phyloP scores from a whole-genome alignment of 2,888 invertebrate genomes.

The Metalampra italica region DNA sequence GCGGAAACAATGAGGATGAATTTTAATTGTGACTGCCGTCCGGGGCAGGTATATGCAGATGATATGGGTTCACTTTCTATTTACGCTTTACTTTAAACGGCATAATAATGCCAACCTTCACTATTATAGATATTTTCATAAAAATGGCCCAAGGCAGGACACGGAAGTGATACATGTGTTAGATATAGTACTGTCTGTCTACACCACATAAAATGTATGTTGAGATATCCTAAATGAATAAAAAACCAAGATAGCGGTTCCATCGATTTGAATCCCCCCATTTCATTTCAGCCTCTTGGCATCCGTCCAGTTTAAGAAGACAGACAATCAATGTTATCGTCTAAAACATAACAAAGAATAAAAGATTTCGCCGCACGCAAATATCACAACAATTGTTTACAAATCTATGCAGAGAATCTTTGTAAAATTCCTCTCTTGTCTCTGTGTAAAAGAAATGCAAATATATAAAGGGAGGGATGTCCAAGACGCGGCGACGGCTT shows the following conservation, averaged over 20 bases:
- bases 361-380: conserved; percentile 9
- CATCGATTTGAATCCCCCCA: no score
- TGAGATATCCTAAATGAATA: no score
- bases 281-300: no score
- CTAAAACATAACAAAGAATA: not conserved
- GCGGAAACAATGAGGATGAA: conserved; percentile 38
- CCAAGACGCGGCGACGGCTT: conserved; percentile 26
- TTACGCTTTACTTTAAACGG: not conserved
- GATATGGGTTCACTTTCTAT: conserved; percentile 23
- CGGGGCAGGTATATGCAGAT: conserved; percentile 26
- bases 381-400: conserved; percentile 17
- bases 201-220: no score
- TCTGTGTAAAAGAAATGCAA: conserved; percentile 63
- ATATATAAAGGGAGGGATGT: conserved; percentile 61
- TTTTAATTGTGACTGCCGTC: conserved; percentile 39
- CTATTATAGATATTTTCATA: no score
- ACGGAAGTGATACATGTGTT: no score
- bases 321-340: not conserved
- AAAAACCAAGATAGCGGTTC: no score
- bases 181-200: no score
- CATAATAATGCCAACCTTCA: not conserved
- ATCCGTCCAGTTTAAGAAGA: not conserved
- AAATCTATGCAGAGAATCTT: conserved; percentile 31
- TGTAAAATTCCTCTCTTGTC: conserved; percentile 36
- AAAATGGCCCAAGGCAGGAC: no score